Percentiles rank a stretch among this genome's conserved stretches.
These are phyloP conservation scores for Serrognathus titanus DNA, from an alignment of 2,888 invertebrate genomes.

Conservation along the genomic window DNA sequence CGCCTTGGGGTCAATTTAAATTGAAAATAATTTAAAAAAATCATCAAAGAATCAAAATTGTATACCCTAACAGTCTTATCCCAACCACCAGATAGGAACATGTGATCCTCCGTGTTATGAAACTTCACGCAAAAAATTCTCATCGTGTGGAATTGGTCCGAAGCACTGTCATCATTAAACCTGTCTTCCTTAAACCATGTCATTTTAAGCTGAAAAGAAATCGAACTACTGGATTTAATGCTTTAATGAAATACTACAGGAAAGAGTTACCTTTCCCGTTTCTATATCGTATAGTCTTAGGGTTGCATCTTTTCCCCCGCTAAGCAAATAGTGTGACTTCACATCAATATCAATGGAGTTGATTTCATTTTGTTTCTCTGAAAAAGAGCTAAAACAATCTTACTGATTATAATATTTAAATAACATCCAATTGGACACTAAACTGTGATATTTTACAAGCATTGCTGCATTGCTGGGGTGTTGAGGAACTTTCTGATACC, in stretches of 20 bases:
- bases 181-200: slow-evolving; percentile 6
- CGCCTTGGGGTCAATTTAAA: too few species aligned
- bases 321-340: slow-evolving; percentile 33
- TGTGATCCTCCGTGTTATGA: slow-evolving; percentile 47
- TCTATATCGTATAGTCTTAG: slow-evolving; percentile 42
- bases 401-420: not conserved
- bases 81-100: slow-evolving; percentile 57
- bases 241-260: too few species aligned
- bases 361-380: slow-evolving; percentile 44
- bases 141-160: slow-evolving; percentile 23
- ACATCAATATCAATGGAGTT: slow-evolving; percentile 41
- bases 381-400: slow-evolving; percentile 7
- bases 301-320: slow-evolving; percentile 45
- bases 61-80: slow-evolving; percentile 56
- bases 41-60: not conserved
- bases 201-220: slow-evolving; percentile 12
- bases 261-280: slow-evolving; percentile 36
- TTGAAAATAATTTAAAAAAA: too few species aligned
- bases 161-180: slow-evolving; percentile 6
- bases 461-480: too few species aligned
- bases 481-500: too few species aligned
- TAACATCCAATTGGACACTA: too few species aligned
- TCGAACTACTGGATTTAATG: too few species aligned
- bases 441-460: too few species aligned
- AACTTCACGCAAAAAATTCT: slow-evolving; percentile 50